phyloP scores from a whole-genome alignment of 2,113 vertebrate species.

The Marmota monax region DNA sequence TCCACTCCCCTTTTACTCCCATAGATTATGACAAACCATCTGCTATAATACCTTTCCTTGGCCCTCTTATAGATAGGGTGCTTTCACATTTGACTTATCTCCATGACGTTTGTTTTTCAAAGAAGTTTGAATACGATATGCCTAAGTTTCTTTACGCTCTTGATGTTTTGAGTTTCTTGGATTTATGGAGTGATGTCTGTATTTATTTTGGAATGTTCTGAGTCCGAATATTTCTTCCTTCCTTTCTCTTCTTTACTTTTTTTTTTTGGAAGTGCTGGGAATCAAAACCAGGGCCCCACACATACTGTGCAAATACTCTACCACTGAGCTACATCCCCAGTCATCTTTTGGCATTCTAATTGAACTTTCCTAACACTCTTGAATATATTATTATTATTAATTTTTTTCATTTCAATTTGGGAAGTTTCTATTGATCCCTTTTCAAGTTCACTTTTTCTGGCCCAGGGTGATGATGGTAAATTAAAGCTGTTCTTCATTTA shows the following conservation, averaged over 20 bases:
- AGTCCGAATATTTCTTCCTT: background rate
- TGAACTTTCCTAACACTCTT: background rate
- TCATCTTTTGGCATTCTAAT: background rate
- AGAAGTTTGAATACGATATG: background rate
- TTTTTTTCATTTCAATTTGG: background rate
- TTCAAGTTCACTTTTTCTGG: background rate
- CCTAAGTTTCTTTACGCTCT: background rate
- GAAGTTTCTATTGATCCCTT: background rate
- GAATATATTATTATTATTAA: background rate
- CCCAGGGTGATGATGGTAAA: too few relatives aligned
- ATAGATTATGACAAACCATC: background rate
- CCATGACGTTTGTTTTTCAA: background rate
- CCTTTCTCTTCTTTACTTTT: background rate
- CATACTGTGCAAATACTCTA: too few relatives aligned
- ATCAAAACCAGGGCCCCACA: too few relatives aligned
- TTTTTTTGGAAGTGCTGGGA: too few relatives aligned
- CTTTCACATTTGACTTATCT: background rate
- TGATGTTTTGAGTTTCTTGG: background rate
- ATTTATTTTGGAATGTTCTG: background rate
- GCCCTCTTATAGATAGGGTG: background rate
- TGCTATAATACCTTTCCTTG: background rate
- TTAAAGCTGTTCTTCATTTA: background rate
- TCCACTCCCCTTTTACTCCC: background rate
- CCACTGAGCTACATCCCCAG: too few relatives aligned
- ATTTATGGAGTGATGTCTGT: background rate